These are phyloP conservation scores for Panthera uncia DNA, from an alignment of 2,113 vertebrate species.

Conservation along the genomic window DNA sequence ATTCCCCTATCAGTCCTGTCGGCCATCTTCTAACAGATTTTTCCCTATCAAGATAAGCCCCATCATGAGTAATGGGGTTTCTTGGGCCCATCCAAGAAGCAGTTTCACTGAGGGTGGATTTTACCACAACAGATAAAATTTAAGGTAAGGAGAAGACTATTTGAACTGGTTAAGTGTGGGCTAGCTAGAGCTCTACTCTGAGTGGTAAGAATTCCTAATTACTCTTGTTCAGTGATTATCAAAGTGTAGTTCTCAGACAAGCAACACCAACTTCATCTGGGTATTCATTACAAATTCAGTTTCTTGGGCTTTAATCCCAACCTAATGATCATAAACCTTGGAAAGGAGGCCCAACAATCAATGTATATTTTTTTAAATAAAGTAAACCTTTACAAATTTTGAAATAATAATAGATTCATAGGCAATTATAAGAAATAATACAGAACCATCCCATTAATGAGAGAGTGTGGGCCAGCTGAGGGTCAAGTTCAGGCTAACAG, in stretches of 20 bases:
- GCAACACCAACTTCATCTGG: not conserved
- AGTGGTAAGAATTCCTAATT: not conserved
- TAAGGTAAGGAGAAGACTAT: not conserved
- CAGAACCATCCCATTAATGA: not conserved
- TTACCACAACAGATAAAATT: not conserved
- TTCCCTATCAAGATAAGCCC: too few species aligned
- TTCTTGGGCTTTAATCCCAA: not conserved
- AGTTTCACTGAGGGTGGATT: not conserved
- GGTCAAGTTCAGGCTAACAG: too few species aligned
- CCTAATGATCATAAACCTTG: not conserved
- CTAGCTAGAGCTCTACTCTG: not conserved
- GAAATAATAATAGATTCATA: not conserved
- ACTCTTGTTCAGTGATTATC: not conserved
- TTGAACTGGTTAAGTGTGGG: not conserved
- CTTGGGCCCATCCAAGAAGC: too few species aligned
- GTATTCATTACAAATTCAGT: not conserved
- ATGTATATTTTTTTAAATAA: not conserved
- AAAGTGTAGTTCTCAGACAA: not conserved
- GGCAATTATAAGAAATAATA: not conserved
- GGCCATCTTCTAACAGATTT: too few species aligned
- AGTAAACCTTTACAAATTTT: not conserved
- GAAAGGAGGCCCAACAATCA: not conserved
- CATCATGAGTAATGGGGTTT: not conserved
- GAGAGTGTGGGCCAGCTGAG: too few species aligned
- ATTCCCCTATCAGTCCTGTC: too few species aligned